Evolutionary conservation across 2,888 invertebrate species (phyloP), one percentile per base, ranked within the genome.

Genomic region (Cyrtodaria siliqua): DNA sequence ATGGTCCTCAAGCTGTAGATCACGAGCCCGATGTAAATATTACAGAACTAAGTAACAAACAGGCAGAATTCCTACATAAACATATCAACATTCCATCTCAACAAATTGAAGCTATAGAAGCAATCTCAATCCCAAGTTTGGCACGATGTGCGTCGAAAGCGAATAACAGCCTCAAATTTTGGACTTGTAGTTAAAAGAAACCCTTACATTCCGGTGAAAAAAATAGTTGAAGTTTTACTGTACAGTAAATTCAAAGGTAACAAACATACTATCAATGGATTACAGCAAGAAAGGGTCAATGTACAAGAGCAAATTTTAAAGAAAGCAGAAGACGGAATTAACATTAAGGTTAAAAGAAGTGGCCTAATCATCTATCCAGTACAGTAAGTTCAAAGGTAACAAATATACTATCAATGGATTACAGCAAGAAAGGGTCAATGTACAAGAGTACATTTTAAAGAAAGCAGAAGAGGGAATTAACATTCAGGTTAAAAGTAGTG

Each of bases 291-390:
- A 53, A 24, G 33, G 27, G 50, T 27, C 2, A 70, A 68, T 12
- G 61, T 70, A 29, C 29, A 61, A 9, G 75, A 69, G 50, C 70
- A 75, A 33, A 62, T 18, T 27, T 26, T 52, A 33, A 69, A 55
- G 26, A 67, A 55, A 50, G 63, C 64, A 20, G 73, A 73, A 40
- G 38, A 57, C 38, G 44, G 52, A 20, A 49, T 20, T 26, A 67
- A 70, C 60, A 59, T 74, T 0, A 40, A 1, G 23, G 67, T 79
- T 2, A 23, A 63, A 16, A 23, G 16, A 2, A 50, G 16, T 53
- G 2, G 4, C 40, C 9, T 57, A 57, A 20, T 79, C 44, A 44
- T 44, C 74, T 2, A 74, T 57, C n/a, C 40, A 33, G 1, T 60
- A 75, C 20, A 47, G 50, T 6, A 42, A 33, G 33, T 33, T 33